phyloP scores from a whole-genome alignment of 2,888 invertebrate species.

The Muscina levida region DNA sequence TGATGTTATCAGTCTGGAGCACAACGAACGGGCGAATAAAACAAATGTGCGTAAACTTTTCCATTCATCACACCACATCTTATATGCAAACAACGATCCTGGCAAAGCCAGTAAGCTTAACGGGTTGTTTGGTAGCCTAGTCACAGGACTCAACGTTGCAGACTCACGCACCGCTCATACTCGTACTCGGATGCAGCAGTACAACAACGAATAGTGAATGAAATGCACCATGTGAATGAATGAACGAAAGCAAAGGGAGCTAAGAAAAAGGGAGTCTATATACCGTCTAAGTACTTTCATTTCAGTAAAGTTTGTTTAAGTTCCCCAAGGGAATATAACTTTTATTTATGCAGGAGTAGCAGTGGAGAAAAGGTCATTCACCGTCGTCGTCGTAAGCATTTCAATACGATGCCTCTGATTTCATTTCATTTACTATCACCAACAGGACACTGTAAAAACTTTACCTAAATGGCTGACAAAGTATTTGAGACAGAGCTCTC shows the following conservation, averaged over 20 bases:
- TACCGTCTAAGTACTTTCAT: conserved; percentile 64
- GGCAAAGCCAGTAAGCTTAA: not conserved
- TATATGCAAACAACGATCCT: conserved; percentile 4
- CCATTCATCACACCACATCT: conserved; percentile 7
- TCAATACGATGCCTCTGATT: conserved; percentile 21
- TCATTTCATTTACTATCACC: conserved; percentile 21
- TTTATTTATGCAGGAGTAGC: not conserved
- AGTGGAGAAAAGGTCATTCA: conserved; percentile 20
- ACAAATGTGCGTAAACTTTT: conserved; percentile 32
- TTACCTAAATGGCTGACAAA: not conserved
- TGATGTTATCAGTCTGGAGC: conserved; percentile 17
- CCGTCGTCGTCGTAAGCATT: conserved; percentile 6
- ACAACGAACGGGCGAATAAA: conserved; percentile 1
- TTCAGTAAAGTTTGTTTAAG: conserved; percentile 62
- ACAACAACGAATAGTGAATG: conserved; percentile 31
- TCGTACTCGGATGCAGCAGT: not conserved
- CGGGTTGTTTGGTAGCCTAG: not conserved
- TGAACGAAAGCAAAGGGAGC: conserved; percentile 39
- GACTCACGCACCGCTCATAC: conserved; percentile 11
- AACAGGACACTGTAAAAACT: conserved; percentile 5
- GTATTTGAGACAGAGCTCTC: conserved; percentile 6
- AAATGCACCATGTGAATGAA: conserved; percentile 12
- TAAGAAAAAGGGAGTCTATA: conserved; percentile 59
- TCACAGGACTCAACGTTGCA: not conserved
- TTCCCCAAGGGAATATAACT: conserved; percentile 33